Evolutionary conservation across 2,113 vertebrate genomes (phyloP), one percentile per base, ranked within the genome.

Genomic region (Puntigrus tetrazona): DNA sequence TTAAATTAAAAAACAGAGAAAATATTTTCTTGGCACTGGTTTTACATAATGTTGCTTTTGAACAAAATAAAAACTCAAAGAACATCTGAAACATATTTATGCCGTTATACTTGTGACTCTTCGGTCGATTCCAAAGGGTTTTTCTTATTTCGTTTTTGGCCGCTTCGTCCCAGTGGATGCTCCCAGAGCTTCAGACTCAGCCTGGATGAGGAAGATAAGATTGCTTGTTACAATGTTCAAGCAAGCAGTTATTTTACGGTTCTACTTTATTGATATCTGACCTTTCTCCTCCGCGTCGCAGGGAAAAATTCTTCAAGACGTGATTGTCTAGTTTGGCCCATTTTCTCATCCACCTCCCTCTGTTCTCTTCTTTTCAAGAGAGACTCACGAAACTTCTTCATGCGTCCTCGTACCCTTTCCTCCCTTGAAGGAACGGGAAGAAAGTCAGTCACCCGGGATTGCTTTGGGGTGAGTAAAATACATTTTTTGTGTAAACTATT

Each of bases 281-380:
- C 73, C 38, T 1, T 25, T 86, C 94, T 92, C 85, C 89, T 95
- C 57, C 94, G 92, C 9, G 94, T 94, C 3, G 93, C 86, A 78
- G 87, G 87, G 47, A 93, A 95, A 87, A 91, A 95, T 25, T 94
- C 88, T 11, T 91, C 75, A 31, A 95, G 88, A 29, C 43, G 75
- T 16, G 91, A 91, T 90, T 95, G 94, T 74, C 31, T 91, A 76
- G n/a, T 41, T 1, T 0, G 1, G 52, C 87, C 89, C 1, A 20
- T 74, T 67, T 84, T 87, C n/a, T 18, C 77, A 18, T 90, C 84
- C 65, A 88, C 91, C 83, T 93, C 89, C 75, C 92, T 90, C 47
- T 91, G 87, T 38, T 90, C 87, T 2, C 91, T 90, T 55, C 59
- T 89, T 7, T 80, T 81, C 74, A 83, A 78, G 3, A 90, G 78